Evolutionary conservation across 2,888 invertebrate species (phyloP), one percentile per base, ranked within the genome.

Genomic region (Saturnia japonica): DNA sequence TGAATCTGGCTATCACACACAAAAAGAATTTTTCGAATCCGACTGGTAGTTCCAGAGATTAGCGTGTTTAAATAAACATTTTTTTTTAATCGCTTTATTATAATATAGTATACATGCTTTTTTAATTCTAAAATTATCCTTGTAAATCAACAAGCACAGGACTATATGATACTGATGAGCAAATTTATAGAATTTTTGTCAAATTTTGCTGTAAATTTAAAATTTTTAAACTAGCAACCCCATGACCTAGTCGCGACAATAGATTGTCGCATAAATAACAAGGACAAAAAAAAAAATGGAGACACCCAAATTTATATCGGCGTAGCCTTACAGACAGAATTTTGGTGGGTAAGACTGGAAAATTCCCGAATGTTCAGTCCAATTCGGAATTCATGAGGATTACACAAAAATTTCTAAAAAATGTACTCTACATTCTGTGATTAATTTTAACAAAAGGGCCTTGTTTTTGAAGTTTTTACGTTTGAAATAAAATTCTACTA

Each of bases 251-350:
- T 80, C 82, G 80, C 81, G 80, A 84, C 86, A 85, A 86, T 84
- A 85, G 86, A 88, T 87, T 88, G 88, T 88, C 88, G 83, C 87
- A 90, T 91, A 91, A 91, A 91, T 91, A 89, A 90, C 88, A 82
- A 81, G 79, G 72, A 25, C 57, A 25, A 14, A 57, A 57, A 82
- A 84, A 86, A 85, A 87, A 86, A 82, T 82, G 83, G 80, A 79
- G 77, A 72, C 64, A 71, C 60, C 74, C 68, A 74, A 82, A 86
- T 86, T 88, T 86, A 85, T 86, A 81, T 81, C 74, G 77, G 72
- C 72, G 72, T 70, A 77, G 78, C 74, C 75, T 74, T 45, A 64
- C 66, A 57, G 70, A 70, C 73, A 70, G 72, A 76, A 75, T 74
- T 75, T 75, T 72, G 72, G n/a, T 70, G 70, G 71, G 74, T 72